phyloP scores from a whole-genome alignment of 2,113 vertebrate species.

The Myiozetetes cayanensis region DNA sequence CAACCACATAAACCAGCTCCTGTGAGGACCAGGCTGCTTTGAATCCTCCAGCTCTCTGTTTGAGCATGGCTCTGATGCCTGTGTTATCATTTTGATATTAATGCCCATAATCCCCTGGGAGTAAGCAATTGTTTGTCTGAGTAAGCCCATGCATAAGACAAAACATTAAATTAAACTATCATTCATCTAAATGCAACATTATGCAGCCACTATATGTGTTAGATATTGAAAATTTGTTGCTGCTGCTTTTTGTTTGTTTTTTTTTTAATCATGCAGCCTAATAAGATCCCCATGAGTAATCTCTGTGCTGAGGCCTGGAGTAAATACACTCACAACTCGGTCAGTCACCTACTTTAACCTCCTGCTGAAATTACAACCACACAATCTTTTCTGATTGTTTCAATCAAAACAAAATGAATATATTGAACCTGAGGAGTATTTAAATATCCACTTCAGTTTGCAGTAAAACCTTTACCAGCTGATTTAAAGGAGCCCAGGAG shows the following conservation, averaged over 20 bases:
- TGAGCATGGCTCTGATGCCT: constrained; percentile 37
- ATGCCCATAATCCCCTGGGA: constrained; percentile 64
- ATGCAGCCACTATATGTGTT: constrained; percentile 36
- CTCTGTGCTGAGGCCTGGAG: constrained; percentile 49
- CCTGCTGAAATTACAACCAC: constrained; percentile 68
- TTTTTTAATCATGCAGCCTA: constrained; percentile 75
- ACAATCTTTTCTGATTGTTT: constrained; percentile 75
- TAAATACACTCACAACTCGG: constrained; percentile 67
- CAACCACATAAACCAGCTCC: constrained; percentile 4
- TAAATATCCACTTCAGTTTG: constrained; percentile 71
- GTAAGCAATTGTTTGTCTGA: constrained; percentile 66
- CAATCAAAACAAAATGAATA: constrained; percentile 73
- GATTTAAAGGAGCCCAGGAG: constrained; percentile 76
- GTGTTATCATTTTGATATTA: constrained; percentile 71
- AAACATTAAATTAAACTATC: constrained; percentile 70
- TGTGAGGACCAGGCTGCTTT: constrained; percentile 40
- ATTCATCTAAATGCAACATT: constrained; percentile 57
- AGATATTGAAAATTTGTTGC: constrained; percentile 67
- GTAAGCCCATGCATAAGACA: constrained; percentile 62
- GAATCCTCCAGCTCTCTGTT: constrained; percentile 52
- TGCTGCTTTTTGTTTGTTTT: neutral
- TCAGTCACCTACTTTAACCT: constrained; percentile 74
- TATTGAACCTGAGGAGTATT: constrained; percentile 62
- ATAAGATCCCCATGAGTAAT: constrained; percentile 73
- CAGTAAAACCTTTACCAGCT: constrained; percentile 65